Evolutionary conservation across 2,113 vertebrate species (phyloP).

Genomic region (Ranitomeya variabilis): DNA sequence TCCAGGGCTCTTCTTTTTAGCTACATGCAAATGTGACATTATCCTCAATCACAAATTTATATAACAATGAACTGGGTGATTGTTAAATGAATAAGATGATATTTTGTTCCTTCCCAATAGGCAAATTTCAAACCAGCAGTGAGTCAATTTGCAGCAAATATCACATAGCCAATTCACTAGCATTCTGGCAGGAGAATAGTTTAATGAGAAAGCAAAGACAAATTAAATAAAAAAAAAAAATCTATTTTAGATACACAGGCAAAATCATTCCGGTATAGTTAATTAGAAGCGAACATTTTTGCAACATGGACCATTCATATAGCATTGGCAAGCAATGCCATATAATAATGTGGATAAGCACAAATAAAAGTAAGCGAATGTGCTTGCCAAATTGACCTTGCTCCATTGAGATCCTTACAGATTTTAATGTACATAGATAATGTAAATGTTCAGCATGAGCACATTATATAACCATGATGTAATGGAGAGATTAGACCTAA

Average conservation of each 20-base stretch:
- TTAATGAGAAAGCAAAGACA: conserved; percentile 46
- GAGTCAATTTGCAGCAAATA: conserved; percentile 47
- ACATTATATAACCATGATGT: background rate
- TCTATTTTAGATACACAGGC: conserved; percentile 18
- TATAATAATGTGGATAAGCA: conserved; percentile 21
- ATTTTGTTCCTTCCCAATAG: conserved; percentile 29
- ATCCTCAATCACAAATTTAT: too few species aligned
- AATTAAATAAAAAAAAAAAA: conserved; percentile 24
- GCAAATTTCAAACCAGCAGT: conserved; percentile 50
- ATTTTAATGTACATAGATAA: background rate
- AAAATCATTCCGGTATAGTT: conserved; percentile 33
- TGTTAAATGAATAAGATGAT: background rate
- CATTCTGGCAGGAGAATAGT: conserved; percentile 37
- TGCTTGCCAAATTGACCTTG: background rate
- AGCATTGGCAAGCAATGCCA: conserved; percentile 23
- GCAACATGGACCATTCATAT: conserved; percentile 20
- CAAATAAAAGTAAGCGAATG: background rate
- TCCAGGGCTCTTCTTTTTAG: too few species aligned
- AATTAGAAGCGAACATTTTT: conserved; percentile 29
- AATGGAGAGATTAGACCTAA: background rate
- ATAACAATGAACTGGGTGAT: too few species aligned
- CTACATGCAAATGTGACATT: too few species aligned
- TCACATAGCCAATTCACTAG: conserved; percentile 40
- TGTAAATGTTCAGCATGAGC: background rate
- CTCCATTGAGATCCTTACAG: background rate